These are phyloP conservation scores for Chloroclystis v-ata DNA, from an alignment of 2,888 invertebrate genomes.

Conservation along the genomic window DNA sequence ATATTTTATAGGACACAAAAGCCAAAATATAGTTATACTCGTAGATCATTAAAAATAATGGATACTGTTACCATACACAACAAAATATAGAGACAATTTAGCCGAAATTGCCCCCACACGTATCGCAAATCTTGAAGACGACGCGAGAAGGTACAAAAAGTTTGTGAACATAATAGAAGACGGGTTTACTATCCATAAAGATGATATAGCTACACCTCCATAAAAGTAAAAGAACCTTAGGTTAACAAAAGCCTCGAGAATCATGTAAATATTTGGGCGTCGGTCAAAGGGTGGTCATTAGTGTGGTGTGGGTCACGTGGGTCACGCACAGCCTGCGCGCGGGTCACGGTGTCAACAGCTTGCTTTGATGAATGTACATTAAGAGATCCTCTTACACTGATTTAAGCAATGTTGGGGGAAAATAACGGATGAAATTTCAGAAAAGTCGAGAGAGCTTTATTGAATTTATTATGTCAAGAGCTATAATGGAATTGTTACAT, in stretches of 20 bases:
- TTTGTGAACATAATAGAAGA: constrained; percentile 14
- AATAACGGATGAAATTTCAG: background rate
- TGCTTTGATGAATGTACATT: background rate
- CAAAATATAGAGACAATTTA: background rate
- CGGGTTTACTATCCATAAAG: constrained; percentile 3
- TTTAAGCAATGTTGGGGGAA: background rate
- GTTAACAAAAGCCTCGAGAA: constrained; percentile 13
- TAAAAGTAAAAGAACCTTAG: constrained; percentile 5
- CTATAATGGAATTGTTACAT: background rate
- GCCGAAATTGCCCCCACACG: background rate
- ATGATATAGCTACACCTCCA: constrained; percentile 2
- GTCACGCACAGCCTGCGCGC: constrained; percentile 32
- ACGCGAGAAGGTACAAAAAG: background rate
- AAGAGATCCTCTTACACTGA: background rate
- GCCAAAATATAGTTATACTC: too few species aligned
- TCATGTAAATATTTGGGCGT: constrained; percentile 17
- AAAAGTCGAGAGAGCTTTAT: background rate
- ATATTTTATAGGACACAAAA: too few species aligned
- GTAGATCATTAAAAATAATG: too few species aligned
- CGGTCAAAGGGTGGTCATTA: constrained; percentile 19
- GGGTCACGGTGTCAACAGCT: constrained; percentile 29
- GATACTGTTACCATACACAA: too few species aligned
- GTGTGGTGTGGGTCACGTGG: too few species aligned
- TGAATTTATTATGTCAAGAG: background rate
- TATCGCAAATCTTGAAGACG: background rate